Conservation (phyloP, 1,140 invertebrate species). For the Lepidurus apus region DNA sequence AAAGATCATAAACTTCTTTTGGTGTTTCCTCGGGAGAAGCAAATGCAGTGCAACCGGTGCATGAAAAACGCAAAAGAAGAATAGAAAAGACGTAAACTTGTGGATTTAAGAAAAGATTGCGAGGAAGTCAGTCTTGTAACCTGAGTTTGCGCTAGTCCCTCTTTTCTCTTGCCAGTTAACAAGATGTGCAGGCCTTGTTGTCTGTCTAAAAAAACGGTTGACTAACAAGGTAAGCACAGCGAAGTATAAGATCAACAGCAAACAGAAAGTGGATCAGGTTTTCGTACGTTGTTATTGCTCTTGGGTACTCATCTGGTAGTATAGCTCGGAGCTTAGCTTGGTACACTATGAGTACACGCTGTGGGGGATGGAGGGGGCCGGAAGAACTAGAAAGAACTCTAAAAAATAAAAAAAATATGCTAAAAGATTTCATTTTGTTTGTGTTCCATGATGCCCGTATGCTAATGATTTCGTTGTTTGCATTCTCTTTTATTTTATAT, state of each 20-base stretch:
- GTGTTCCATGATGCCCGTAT: neutral
- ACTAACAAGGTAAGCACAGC: slow-evolving; percentile 9
- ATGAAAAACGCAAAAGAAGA: no score
- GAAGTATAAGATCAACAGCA: neutral
- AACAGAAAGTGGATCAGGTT: slow-evolving; percentile 7
- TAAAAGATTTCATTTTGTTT: neutral
- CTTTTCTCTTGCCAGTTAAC: neutral
- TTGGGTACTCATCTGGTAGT: neutral
- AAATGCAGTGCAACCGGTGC: no score
- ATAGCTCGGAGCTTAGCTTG: neutral
- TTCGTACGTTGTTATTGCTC: slow-evolving; percentile 1
- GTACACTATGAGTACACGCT: neutral
- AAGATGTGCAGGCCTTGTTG: neutral
- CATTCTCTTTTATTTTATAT: neutral
- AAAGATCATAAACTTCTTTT: no score
- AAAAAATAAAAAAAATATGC: no score
- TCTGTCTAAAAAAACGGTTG: neutral
- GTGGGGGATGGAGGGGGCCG: neutral
- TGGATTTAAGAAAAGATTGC: neutral
- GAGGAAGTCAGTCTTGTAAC: neutral
- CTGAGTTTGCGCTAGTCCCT: no score
- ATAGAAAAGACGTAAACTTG: no score
- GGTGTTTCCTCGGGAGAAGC: no score
- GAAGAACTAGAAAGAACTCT: no score
- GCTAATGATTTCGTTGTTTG: slow-evolving; percentile 9